Evolutionary conservation across 2,113 vertebrate species (phyloP), one percentile per base, ranked within the genome.

Genomic region (Pygoscelis antarcticus): DNA sequence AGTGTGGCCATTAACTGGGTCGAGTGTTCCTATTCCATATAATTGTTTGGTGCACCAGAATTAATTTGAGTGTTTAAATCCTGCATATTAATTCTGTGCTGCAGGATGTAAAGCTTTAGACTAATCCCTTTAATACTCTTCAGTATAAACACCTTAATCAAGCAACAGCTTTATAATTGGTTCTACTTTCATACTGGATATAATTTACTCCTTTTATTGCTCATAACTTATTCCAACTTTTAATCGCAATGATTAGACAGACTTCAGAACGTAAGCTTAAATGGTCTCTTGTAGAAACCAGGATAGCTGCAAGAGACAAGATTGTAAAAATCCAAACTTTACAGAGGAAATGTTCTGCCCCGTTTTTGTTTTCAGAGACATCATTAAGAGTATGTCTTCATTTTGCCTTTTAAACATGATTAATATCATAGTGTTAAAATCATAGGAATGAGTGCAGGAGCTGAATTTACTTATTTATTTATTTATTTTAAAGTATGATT

Each of bases 31-130:
- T 97, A 96, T 98, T 98, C 94, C 83, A 27, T 97, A 40, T 96
- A 97, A 98, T 98, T 98, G 96, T 98, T 98, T 97, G 89, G 93
- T 97, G 94, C 90, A 98, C 96, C 97, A 98, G 98, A 98, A 98
- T 98, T 98, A 98, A 98, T 98, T 93, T 97, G 84, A 96, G 94
- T 92, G 94, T 96, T 98, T 97, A 97, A 98, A 97, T 97, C 93
- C 91, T 74, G 94, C 89, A 94, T 98, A 98, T 97, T 97, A 98
- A 97, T 97, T 97, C 89, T 85, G 68, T 97, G 84, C 96, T 98
- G 94, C 89, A 96, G 91, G 96, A 97, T 96, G 91, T 95, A 98
- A 97, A 97, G 96, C 96, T 98, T 96, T 96, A 92, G 95, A 95
- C 89, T 98, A 98, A 98, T 98, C 97, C 86, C 79, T 97, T 97